phyloP scores from a whole-genome alignment of 1,140 invertebrate genomes.

The Danaus plexippus region DNA sequence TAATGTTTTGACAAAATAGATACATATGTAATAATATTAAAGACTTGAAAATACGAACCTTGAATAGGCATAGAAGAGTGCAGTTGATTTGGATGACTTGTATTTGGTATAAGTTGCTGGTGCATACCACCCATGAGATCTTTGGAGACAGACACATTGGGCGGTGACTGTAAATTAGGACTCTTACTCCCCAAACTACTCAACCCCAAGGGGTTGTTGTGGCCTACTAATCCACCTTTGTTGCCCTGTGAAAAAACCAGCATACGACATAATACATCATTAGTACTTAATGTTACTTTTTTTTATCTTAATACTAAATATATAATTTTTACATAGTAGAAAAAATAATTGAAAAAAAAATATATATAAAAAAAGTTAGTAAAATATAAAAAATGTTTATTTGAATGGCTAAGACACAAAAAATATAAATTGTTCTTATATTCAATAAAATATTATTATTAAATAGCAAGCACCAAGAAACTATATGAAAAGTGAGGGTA shows the following conservation, averaged over 20 bases:
- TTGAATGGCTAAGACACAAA: background rate
- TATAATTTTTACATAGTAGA: too few species aligned
- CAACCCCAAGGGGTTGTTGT: slow-evolving; percentile 77
- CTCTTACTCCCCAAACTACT: slow-evolving; percentile 84
- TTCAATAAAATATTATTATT: too few species aligned
- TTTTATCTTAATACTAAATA: slow-evolving; percentile 3
- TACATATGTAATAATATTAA: slow-evolving; percentile 8
- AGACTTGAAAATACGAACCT: slow-evolving; percentile 66
- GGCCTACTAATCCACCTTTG: slow-evolving; percentile 79
- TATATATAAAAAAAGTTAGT: too few species aligned
- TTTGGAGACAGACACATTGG: slow-evolving; percentile 77
- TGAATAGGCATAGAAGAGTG: slow-evolving; percentile 73
- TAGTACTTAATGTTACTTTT: slow-evolving; percentile 32
- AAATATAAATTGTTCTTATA: background rate
- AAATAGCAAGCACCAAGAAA: too few species aligned
- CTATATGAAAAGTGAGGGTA: background rate
- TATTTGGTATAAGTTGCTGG: slow-evolving; percentile 72
- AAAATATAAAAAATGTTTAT: too few species aligned
- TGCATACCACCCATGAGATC: slow-evolving; percentile 68
- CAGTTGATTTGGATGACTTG: slow-evolving; percentile 69
- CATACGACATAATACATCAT: slow-evolving; percentile 49
- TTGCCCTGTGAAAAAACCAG: slow-evolving; percentile 76
- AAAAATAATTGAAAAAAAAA: background rate
- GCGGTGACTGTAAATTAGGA: slow-evolving; percentile 85
- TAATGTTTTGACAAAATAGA: background rate